Base-by-base conservation (phyloP, 2,888 invertebrate species). In the Mesopsocus fuscifrons region DNA sequence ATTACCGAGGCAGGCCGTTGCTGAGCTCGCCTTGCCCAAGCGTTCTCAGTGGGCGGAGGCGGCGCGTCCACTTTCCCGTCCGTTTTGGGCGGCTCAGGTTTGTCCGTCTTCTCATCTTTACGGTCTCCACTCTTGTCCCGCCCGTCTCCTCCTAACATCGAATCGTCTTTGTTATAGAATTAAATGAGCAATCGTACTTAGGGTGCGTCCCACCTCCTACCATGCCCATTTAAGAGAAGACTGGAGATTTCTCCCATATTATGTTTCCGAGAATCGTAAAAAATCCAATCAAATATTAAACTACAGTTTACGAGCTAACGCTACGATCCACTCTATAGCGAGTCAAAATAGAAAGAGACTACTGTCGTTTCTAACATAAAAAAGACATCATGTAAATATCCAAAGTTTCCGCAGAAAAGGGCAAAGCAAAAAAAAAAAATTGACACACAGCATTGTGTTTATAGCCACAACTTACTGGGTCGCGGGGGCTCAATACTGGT, bases 31-130 rank as follows among this genome's bases (percentile, higher is more conserved):
- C 48, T 42, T 22, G 51, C 45, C 57, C 56, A 55, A 8, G 50
- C 50, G 47, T 55, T 56, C 42, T 55, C 55, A 42, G 52, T 53
- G 11, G 55, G 55, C 35, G 51, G 52, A 18, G 54, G 53, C 6
- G 53, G 51, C 4, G 16, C 38, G 5, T 26, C 26, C 26, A 6
- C 8, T 11, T 38, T 38, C 11, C 21, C 38, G 20, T 38, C 16
- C n/a, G 6, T 5, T 20, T 20, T 34, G 18, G 38, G 21, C 20
- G 38, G 21, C 20, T 38, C 38, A 16, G 15, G 16, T 33, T 33
- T 17, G 17, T 4, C 17, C 17, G n/a, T n/a, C n/a, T n/a, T n/a
- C n/a, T n/a, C n/a, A n/a, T 33, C 33, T 17, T 33, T 15, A 33
- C 16, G 15, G 15, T 3, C 33, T 6, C 5, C 33, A 16, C 17